Conservation (phyloP, 2,888 invertebrate genomes). For the Danaus chrysippus region DNA sequence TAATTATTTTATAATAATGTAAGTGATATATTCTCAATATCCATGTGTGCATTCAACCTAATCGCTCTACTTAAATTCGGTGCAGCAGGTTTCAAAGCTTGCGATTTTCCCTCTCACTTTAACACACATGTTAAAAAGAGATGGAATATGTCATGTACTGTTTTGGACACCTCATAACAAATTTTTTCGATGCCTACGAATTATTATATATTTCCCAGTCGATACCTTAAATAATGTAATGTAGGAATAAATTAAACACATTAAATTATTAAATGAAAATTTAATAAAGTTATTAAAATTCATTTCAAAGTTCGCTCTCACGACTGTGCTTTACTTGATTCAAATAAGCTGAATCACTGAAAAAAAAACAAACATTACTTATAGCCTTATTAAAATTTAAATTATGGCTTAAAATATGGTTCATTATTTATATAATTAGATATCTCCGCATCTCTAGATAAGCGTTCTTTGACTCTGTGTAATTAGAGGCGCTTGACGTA, state of each 20-base stretch:
- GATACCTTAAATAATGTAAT: conserved; percentile 18
- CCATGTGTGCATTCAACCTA: conserved; percentile 25
- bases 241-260: too few relatives aligned
- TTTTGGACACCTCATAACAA: conserved; percentile 39
- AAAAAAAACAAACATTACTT: not conserved
- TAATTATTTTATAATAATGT: not conserved
- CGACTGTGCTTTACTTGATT: not conserved
- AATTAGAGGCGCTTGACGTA: conserved; percentile 28
- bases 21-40: not conserved
- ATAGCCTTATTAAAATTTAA: not conserved
- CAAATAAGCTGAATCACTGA: conserved; percentile 7
- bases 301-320: too few relatives aligned
- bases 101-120: conserved; percentile 28
- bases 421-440: conserved; percentile 7
- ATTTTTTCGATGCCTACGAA: conserved; percentile 48
- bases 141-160: conserved; percentile 14
- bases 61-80: conserved; percentile 32
- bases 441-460: conserved; percentile 18
- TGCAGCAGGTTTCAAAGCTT: conserved; percentile 36
- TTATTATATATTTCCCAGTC: conserved; percentile 9
- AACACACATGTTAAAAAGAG: conserved; percentile 12
- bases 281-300: too few relatives aligned
- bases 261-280: too few relatives aligned
- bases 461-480: conserved; percentile 25
- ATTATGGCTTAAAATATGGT: conserved; percentile 2